Evolutionary conservation across 1,140 invertebrate genomes (phyloP).

Genomic region (Ridgeia piscesae): DNA sequence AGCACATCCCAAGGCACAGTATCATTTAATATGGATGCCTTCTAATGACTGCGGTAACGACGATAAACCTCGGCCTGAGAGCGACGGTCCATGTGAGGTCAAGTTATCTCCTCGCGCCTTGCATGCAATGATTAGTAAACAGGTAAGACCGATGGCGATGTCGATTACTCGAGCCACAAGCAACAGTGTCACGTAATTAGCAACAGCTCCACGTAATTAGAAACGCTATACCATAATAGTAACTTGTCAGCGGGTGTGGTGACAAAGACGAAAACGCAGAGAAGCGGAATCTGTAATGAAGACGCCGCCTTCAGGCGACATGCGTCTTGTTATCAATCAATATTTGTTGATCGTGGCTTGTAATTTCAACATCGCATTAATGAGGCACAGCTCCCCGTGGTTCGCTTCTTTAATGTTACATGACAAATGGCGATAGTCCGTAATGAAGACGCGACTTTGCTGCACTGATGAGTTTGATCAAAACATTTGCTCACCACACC

Average conservation of each 20-base stretch:
- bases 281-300: neutral
- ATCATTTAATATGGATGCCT: neutral
- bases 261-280: neutral
- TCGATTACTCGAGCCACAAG: neutral
- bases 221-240: neutral
- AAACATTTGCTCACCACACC: neutral
- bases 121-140: neutral
- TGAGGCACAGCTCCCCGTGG: neutral
- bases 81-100: neutral
- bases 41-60: neutral
- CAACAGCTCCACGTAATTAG: neutral
- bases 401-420: neutral
- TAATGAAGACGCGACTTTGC: neutral
- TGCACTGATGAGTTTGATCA: neutral
- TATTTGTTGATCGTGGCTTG: neutral
- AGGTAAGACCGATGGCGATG: neutral
- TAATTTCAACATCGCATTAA: neutral
- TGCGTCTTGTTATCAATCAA: neutral
- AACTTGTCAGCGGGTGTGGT: neutral
- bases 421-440: neutral
- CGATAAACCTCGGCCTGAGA: neutral
- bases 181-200: neutral
- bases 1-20: neutral
- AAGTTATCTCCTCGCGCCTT: neutral
- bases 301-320: neutral